Evolutionary conservation across 2,888 invertebrate species (phyloP).

Genomic region (Ormyrus thymus): DNA sequence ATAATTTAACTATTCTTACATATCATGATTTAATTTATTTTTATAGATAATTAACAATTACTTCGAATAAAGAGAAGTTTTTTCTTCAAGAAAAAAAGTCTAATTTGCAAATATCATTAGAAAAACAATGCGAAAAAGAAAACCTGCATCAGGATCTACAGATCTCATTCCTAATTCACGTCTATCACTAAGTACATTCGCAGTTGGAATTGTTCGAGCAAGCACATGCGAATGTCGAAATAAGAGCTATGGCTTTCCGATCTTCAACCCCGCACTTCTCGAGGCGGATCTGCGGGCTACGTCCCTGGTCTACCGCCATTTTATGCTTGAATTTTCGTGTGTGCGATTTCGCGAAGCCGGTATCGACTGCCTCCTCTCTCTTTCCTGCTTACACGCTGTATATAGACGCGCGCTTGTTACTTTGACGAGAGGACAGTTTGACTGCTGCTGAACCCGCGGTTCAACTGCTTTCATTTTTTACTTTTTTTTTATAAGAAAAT

Average conservation of each 20-base stretch:
- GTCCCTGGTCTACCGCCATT: conserved; percentile 31
- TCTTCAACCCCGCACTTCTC: neutral
- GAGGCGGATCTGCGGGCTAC: neutral
- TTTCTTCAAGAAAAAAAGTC: too few species aligned
- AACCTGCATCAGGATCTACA: too few species aligned
- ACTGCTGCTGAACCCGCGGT: neutral
- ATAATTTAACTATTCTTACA: too few species aligned
- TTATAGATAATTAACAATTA: too few species aligned
- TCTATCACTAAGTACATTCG: too few species aligned
- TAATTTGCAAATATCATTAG: too few species aligned
- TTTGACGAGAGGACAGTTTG: neutral
- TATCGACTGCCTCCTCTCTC: conserved; percentile 44
- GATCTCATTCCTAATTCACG: too few species aligned
- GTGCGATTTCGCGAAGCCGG: conserved; percentile 43
- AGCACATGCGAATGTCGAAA: neutral
- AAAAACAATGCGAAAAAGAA: too few species aligned
- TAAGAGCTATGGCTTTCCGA: neutral
- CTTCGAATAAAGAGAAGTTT: too few species aligned
- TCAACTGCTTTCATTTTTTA: neutral
- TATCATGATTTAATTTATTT: too few species aligned
- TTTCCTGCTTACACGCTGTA: neutral
- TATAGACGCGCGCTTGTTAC: neutral
- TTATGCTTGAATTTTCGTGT: conserved; percentile 48
- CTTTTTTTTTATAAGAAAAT: too few species aligned
- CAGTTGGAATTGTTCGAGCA: too few species aligned